Base-by-base conservation (phyloP, 1,140 invertebrate species). In the Saxidomus purpurata region DNA sequence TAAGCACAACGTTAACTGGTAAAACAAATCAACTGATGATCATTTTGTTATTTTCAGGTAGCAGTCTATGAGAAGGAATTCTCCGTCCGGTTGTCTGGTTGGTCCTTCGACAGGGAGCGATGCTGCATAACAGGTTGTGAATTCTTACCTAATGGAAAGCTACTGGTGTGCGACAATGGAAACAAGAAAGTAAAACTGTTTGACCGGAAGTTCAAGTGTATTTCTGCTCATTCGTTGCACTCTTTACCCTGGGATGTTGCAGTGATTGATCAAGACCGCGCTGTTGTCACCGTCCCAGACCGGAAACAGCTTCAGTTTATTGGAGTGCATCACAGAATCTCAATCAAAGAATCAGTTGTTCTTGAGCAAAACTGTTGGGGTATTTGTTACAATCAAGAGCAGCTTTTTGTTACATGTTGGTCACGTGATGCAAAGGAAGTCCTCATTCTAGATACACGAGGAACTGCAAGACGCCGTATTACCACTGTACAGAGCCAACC, bases 51-150 rank as follows among this genome's bases (percentile, higher is more conserved):
- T 28, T 52, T 77, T 28, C 76, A 79, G 76, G 49, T 79, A 19
- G 76, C 76, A 34, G 76, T 31, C 8, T 52, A 69, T 15, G 76
- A 71, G 17, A 80, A 81, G 28, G 86, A 88, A n/a, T 40, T 88
- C 0, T 69, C 86, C 25, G 86, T 81, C 40, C 86, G 77, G 69
- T 38, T 81, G 74, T 80, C 76, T 19, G 86, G 86, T 8, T 88
- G 86, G 86, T 80, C 76, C 0, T 88, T 81, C 25, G 86, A 88
- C 47, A n/a, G 61, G 15, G 74, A 88, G 17, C n/a, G 40, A 22
- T 88, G 86, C n/a, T 79, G 86, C 55, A 88, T 88, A 34, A 88
- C 86, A n/a, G 86, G 76, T 36, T 88, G 86, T 69, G 86, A 88
- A 40, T 88, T 88, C 43, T 25, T 88, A 13, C 47, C 74, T 17